These are phyloP conservation scores for Mylabris sibirica DNA, from an alignment of 2,888 invertebrate species.

Conservation along the genomic window DNA sequence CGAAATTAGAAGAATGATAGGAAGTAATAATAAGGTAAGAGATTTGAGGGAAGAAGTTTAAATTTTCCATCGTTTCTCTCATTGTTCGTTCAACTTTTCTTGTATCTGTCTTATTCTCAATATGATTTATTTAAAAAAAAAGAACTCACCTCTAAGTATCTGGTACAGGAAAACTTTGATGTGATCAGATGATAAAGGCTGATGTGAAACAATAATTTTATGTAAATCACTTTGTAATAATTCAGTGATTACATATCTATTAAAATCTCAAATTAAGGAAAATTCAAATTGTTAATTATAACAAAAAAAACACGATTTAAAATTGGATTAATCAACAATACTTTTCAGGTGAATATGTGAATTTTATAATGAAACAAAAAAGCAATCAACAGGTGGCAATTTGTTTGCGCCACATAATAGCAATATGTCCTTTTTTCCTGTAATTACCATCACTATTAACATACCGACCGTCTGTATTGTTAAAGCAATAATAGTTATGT, in stretches of 20 bases:
- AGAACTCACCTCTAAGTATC: slow-evolving; percentile 90
- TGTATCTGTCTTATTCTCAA: too few species aligned
- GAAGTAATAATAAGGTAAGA: not conserved
- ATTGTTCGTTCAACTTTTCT: too few species aligned
- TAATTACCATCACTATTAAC: not conserved
- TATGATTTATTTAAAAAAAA: too few species aligned
- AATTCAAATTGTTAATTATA: not conserved
- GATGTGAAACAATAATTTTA: slow-evolving; percentile 99
- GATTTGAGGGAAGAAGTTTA: not conserved
- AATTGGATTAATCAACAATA: not conserved
- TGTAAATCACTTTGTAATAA: slow-evolving; percentile 99
- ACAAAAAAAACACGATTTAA: not conserved
- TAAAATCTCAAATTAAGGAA: slow-evolving; percentile 42
- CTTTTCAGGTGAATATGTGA: not conserved
- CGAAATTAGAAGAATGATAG: not conserved
- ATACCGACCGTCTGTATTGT: not conserved
- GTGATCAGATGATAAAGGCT: slow-evolving; percentile 98
- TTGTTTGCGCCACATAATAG: not conserved
- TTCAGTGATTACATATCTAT: slow-evolving; percentile 99
- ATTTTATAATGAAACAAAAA: not conserved
- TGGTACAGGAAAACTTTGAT: slow-evolving; percentile 99
- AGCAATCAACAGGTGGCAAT: slow-evolving; percentile 6
- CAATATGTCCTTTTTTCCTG: not conserved
- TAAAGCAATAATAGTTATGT: not conserved
- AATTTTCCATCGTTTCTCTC: not conserved